Conservation (phyloP, 1,140 invertebrate species). For the Psilanteris sp. region DNA sequence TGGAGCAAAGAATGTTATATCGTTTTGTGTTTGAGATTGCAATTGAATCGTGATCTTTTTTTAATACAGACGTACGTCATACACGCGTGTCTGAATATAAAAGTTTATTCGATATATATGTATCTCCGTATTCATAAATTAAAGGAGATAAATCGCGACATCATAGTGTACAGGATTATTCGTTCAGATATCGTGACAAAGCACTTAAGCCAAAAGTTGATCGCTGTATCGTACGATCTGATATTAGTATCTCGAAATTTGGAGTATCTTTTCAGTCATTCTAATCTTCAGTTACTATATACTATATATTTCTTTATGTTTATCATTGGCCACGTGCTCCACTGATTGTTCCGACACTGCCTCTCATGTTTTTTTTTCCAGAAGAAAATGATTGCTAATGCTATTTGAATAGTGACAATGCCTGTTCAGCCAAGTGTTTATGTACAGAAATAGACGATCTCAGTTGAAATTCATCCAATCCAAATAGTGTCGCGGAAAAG, state of each 20-base stretch:
- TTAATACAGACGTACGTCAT: no score
- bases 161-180: conserved; percentile 37
- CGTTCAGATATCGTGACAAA: conserved; percentile 31
- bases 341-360: conserved; percentile 33
- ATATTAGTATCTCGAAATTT: conserved; percentile 25
- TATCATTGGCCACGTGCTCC: conserved; percentile 40
- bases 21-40: no score
- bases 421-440: conserved; percentile 29
- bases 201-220: conserved; percentile 35
- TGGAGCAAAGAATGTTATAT: conserved; percentile 8
- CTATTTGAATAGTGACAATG: conserved; percentile 53
- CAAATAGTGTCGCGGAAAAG: conserved; percentile 45
- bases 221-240: conserved; percentile 5
- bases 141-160: conserved; percentile 24
- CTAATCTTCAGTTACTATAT: conserved; percentile 17
- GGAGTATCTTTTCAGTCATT: conserved; percentile 21
- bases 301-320: conserved; percentile 20
- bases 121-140: conserved; percentile 29
- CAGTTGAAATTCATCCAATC: conserved; percentile 45
- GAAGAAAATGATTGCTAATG: conserved; percentile 41
- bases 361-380: conserved; percentile 30
- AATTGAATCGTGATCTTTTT: no score
- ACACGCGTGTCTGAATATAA: no score
- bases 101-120: conserved; percentile 1
- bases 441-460: conserved; percentile 40